A percentile compares a stretch with the other conserved stretches of the same genome.
These are phyloP conservation scores for Scaptomyza reducta DNA, from an alignment of 2,888 invertebrate genomes.

Conservation along the genomic window DNA sequence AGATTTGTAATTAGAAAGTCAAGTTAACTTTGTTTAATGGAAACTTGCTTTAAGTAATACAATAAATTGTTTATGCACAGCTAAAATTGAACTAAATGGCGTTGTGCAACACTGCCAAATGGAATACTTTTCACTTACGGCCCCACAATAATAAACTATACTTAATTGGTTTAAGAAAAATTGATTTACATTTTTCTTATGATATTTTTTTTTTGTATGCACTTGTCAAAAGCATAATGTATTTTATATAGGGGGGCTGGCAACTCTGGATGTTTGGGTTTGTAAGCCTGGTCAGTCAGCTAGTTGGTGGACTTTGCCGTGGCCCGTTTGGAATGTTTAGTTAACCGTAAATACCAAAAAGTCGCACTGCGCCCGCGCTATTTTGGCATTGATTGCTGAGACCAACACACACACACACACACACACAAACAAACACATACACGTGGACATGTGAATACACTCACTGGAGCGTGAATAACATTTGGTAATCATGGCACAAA, in stretches of 20 bases:
- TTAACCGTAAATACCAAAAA: conserved; percentile 74
- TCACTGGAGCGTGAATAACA: conserved; percentile 81
- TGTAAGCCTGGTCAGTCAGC: conserved; percentile 26
- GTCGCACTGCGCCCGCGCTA: conserved; percentile 73
- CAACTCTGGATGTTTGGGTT: conserved; percentile 15
- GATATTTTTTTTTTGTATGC: not conserved
- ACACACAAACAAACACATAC: conserved; percentile 12
- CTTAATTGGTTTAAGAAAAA: conserved; percentile 5
- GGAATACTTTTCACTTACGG: not conserved
- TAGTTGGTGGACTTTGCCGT: conserved; percentile 52
- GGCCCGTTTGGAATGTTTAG: conserved; percentile 71
- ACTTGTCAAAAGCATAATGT: not conserved
- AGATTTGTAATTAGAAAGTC: too few relatives aligned
- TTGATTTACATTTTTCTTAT: not conserved
- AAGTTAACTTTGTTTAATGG: too few relatives aligned
- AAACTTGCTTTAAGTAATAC: too few relatives aligned
- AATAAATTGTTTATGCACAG: not conserved
- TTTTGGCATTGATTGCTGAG: conserved; percentile 74
- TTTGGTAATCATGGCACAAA: conserved; percentile 83
- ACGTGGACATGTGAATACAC: conserved; percentile 55
- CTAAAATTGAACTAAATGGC: not conserved
- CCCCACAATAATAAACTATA: not conserved
- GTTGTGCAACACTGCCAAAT: conserved; percentile 28
- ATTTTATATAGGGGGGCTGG: not conserved
- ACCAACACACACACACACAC: conserved; percentile 36